These are phyloP conservation scores for Anthophora plumipes DNA, from an alignment of 2,888 invertebrate species.

Conservation along the genomic window DNA sequence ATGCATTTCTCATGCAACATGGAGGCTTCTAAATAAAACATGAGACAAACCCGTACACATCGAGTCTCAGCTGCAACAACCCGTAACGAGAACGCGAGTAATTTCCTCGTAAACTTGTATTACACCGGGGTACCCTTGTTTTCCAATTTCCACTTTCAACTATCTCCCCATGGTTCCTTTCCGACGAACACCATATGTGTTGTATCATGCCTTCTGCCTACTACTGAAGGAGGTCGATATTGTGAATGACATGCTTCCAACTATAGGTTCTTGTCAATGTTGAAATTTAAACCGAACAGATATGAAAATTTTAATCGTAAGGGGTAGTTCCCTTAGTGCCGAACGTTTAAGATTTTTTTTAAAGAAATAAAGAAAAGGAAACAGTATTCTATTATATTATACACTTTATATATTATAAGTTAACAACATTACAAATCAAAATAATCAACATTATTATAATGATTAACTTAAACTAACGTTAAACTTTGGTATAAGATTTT, in stretches of 20 bases:
- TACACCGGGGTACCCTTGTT: slow-evolving; percentile 25
- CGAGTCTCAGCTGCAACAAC: slow-evolving; percentile 31
- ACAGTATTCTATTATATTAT: no score
- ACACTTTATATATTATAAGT: no score
- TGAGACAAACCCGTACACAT: slow-evolving; percentile 8
- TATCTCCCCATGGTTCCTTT: slow-evolving; percentile 15
- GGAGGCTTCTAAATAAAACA: slow-evolving; percentile 8
- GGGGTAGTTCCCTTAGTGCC: no score
- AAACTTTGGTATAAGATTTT: no score
- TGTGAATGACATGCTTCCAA: neutral
- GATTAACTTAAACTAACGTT: no score
- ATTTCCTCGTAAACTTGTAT: slow-evolving; percentile 50
- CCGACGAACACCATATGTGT: slow-evolving; percentile 35
- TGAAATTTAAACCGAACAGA: neutral
- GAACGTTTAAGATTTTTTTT: no score
- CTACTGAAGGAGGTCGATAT: slow-evolving; percentile 4
- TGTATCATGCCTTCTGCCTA: slow-evolving; percentile 34
- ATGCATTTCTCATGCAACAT: slow-evolving; percentile 5
- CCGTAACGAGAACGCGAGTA: slow-evolving; percentile 42
- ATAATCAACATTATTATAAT: no score
- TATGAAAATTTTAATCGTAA: neutral
- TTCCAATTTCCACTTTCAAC: slow-evolving; percentile 42
- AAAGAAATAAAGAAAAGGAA: no score
- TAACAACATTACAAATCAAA: no score
- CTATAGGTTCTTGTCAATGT: neutral